phyloP scores from a whole-genome alignment of 1,140 invertebrate genomes.

The Drosophila asahinai region DNA sequence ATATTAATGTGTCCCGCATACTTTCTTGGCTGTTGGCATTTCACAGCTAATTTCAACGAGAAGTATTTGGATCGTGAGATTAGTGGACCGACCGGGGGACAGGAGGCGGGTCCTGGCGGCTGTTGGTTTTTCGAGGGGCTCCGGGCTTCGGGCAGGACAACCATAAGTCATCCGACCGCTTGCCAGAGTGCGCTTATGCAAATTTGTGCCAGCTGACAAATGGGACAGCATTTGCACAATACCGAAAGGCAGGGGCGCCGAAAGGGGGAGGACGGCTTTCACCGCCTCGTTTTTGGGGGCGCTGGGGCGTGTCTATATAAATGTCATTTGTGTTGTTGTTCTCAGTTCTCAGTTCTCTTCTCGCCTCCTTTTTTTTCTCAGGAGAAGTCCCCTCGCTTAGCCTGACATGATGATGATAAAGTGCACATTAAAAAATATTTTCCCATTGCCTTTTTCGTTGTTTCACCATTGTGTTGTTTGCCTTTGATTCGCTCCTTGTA shows the following conservation, averaged over 20 bases:
- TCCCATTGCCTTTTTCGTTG: conserved; percentile 60
- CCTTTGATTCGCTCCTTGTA: conserved; percentile 23
- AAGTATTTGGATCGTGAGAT: conserved; percentile 78
- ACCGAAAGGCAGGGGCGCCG: conserved; percentile 27
- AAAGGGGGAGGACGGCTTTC: not conserved
- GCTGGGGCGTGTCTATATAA: conserved; percentile 77
- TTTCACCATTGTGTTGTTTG: conserved; percentile 31
- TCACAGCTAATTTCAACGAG: conserved; percentile 79
- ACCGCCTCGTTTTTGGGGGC: conserved; percentile 21
- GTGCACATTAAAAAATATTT: conserved; percentile 81
- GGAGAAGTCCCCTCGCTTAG: conserved; percentile 51
- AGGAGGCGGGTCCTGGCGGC: conserved; percentile 1
- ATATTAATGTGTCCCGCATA: too few relatives aligned
- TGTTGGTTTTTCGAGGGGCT: conserved; percentile 1
- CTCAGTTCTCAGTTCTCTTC: conserved; percentile 15
- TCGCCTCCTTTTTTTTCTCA: conserved; percentile 17
- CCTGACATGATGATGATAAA: conserved; percentile 81
- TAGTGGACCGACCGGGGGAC: conserved; percentile 51
- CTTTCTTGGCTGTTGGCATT: conserved; percentile 51
- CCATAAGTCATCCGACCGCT: conserved; percentile 80
- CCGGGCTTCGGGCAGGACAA: conserved; percentile 37
- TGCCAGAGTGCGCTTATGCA: conserved; percentile 77
- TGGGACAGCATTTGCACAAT: conserved; percentile 82
- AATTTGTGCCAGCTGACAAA: conserved; percentile 81
- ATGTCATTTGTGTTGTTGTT: conserved; percentile 70